Evolutionary conservation across 2,113 vertebrate genomes (phyloP), one percentile per base, ranked within the genome.

Genomic region (Paramisgurnus dabryanus): DNA sequence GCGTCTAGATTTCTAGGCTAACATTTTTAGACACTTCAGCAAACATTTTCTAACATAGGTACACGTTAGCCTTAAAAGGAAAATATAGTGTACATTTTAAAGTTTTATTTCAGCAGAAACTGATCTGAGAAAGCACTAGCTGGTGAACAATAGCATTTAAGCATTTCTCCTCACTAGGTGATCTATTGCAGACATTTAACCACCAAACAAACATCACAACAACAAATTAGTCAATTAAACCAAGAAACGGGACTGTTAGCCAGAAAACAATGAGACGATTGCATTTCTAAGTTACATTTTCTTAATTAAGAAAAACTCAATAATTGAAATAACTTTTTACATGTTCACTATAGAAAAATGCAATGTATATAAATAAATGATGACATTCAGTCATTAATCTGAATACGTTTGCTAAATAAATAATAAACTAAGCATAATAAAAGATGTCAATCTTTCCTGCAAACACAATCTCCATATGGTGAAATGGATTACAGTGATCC

Each of bases 351-450:
- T 53, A 17, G 6, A 4, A 55, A 69, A 34, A 50, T 27, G 45
- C 12, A 12, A 8, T 13, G 8, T 6, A 6, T 22, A 27, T 27
- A 13, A 49, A 13, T 49, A 11, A 67, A 45, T 18, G 4, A 18
- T 18, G 17, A 45, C 7, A 45, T 15, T 9, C 3, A 55, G 72
- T 55, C 13, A 80, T 58, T 75, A 79, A 79, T 67, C 11, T 22
- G 8, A 18, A 18, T 58, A 15, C 6, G 53, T 15, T 55, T 2
- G 5, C 7, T 47, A 47, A 10, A 47, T 47, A 47, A 47, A 47
- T 47, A 47, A 55, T 15, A 6, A 55, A 55, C 3, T n/a, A 57
- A n/a, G 4, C 55, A n/a, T n/a, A 7, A 57, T 17, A 57, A n/a
- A 8, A 58, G 4, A 45, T 40, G 60, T 22, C 55, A 22, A 45